Conservation (phyloP, 2,113 vertebrate species). For the Calcarius ornatus region DNA sequence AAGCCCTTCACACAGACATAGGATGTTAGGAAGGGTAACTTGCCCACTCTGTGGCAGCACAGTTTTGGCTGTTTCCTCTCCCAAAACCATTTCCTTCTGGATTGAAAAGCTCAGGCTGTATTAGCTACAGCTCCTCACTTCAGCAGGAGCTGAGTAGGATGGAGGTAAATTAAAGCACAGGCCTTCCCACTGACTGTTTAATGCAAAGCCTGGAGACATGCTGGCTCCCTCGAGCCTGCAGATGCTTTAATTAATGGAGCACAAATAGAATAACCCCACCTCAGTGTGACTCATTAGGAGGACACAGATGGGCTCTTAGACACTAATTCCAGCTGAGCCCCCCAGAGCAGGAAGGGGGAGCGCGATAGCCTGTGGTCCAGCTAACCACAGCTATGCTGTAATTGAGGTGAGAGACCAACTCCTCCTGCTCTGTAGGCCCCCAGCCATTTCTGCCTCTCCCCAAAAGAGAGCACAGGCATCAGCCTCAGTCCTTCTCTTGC, state of each 20-base stretch:
- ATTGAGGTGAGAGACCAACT: not conserved
- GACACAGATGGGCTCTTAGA: constrained; percentile 53
- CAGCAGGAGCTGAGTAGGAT: not conserved
- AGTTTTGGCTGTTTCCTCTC: not conserved
- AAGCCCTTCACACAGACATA: not conserved
- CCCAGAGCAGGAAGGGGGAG: not conserved
- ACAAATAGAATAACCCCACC: constrained; percentile 43
- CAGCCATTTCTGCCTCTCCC: not conserved
- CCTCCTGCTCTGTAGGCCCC: rapidly evolving
- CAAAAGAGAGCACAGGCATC: rapidly evolving
- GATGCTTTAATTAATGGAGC: constrained; percentile 60
- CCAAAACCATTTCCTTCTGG: not conserved
- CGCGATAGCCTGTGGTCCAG: not conserved
- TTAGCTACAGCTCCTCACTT: not conserved
- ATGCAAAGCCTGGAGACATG: constrained; percentile 18
- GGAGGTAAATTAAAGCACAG: constrained; percentile 13
- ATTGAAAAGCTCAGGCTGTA: not conserved
- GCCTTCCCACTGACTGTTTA: constrained; percentile 32
- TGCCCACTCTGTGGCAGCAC: not conserved
- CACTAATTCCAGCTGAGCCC: constrained; percentile 11
- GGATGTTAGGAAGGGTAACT: not conserved
- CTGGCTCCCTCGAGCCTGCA: constrained; percentile 20
- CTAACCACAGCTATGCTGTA: not conserved
- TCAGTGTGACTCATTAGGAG: constrained; percentile 39
- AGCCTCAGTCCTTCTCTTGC: not conserved